A percentile compares a stretch with the other conserved stretches of the same genome.
Conservation (phyloP, 2,797 vertebrate genomes). For the Steatocranus sp. region DNA sequence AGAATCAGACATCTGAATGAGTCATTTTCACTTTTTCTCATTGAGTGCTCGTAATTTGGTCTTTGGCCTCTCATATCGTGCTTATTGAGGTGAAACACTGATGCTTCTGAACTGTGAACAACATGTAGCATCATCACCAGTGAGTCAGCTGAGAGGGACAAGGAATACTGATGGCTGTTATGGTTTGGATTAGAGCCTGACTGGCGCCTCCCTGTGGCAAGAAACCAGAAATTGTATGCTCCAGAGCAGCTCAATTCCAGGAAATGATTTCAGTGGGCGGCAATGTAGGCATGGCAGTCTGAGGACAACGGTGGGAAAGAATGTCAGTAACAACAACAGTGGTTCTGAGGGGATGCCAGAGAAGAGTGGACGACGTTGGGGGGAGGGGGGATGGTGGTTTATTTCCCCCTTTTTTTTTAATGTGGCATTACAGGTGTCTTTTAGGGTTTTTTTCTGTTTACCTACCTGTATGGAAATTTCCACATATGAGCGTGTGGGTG, state of each 20-base stretch:
- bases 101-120: not conserved
- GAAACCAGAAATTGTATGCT: not conserved
- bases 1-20: not conserved
- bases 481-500: not conserved
- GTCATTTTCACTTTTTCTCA: not conserved
- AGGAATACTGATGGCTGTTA: not conserved
- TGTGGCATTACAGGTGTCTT: not conserved
- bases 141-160: not conserved
- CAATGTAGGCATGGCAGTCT: not conserved
- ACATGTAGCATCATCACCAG: not conserved
- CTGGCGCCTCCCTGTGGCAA: conserved; percentile 25
- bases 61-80: not conserved
- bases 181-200: not conserved
- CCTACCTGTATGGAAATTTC: conserved; percentile 33
- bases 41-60: not conserved
- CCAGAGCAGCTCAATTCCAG: conserved; percentile 34
- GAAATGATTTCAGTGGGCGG: conserved; percentile 55
- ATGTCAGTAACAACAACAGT: conserved; percentile 12
- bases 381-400: not conserved
- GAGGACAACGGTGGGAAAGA: conserved; percentile 40
- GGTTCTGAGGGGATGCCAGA: not conserved
- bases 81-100: not conserved
- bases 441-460: not conserved
- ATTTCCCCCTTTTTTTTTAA: not conserved
- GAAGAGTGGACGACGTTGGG: not conserved